Evolutionary conservation across 2,113 vertebrate species (phyloP), one percentile per base, ranked within the genome.

Genomic region (Arenaria interpres): DNA sequence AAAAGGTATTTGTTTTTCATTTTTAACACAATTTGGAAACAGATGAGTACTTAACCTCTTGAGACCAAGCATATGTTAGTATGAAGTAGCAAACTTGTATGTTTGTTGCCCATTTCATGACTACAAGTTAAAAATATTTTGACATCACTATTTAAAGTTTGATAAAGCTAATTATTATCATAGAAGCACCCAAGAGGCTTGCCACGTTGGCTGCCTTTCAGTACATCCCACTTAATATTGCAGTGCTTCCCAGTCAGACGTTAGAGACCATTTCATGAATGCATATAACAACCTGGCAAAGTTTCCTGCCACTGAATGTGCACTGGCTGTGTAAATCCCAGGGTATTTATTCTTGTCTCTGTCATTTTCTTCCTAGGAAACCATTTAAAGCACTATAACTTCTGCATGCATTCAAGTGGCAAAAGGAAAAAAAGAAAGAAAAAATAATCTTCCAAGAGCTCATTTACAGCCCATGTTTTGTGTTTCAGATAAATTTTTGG

Each of bases 111-210:
- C 35, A 25, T 69, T 94, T 87, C 89, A 45, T 88, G 96, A 72
- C 64, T 89, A 32, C 76, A 76, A 66, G 24, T 50, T 60, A 63
- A 82, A 96, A 93, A 82, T 94, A 89, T 93, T 93, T 95, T 94
- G 89, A 82, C 74, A 66, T 82, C 62, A 39, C 53, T 57, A 56
- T 46, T 81, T 74, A 14, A 35, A 79, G 10, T 68, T 57, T 48
- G 77, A 93, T 88, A 91, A 87, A 94, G 62, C 39, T 76, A 41
- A 50, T 87, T 79, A 56, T 24, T 89, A 46, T 32, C 0, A 0
- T 59, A 57, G 77, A 89, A 85, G 35, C 57, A 56, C 39, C 53
- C 45, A 28, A 60, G 33, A 35, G 64, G 14, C 83, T 94, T 91
- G 56, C 41, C 13, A 4, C 18, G 16, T 72, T 94, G 95, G 77